These are phyloP conservation scores for Drosophila mercatorum DNA, from an alignment of 2,888 invertebrate genomes.

Conservation along the genomic window DNA sequence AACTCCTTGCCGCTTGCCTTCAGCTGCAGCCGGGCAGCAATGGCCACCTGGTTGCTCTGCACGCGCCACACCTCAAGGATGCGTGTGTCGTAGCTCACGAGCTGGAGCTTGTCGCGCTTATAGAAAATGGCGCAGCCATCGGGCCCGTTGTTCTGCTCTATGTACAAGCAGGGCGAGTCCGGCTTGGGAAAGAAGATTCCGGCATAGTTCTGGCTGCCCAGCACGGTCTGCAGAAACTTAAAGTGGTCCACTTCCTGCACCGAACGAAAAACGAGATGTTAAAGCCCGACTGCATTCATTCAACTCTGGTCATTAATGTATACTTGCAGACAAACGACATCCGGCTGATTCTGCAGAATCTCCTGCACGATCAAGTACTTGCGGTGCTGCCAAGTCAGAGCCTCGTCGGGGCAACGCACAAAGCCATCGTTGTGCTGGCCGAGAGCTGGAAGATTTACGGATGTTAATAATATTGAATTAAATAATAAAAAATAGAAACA, in stretches of 20 bases:
- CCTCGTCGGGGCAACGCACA: conserved; percentile 89
- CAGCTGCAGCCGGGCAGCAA: conserved; percentile 86
- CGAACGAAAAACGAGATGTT: conserved; percentile 28
- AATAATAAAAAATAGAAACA: not conserved
- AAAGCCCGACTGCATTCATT: conserved; percentile 50
- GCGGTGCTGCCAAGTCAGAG: conserved; percentile 89
- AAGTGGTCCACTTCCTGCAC: conserved; percentile 90
- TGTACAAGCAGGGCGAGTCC: conserved; percentile 90
- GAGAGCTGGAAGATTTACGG: conserved; percentile 85
- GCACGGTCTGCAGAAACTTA: conserved; percentile 87
- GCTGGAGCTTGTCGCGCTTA: conserved; percentile 87
- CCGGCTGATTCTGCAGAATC: conserved; percentile 88
- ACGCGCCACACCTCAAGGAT: conserved; percentile 90
- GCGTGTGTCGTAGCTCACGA: conserved; percentile 86
- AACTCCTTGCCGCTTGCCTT: conserved; percentile 87
- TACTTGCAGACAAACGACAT: conserved; percentile 90
- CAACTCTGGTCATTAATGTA: conserved; percentile 27
- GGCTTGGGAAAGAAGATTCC: conserved; percentile 91
- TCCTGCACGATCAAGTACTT: conserved; percentile 89
- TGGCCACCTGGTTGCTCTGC: conserved; percentile 90
- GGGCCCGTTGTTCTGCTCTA: conserved; percentile 90
- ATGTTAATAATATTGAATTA: not conserved
- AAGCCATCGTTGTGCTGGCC: conserved; percentile 90
- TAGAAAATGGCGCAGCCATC: conserved; percentile 92
- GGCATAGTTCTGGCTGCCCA: conserved; percentile 88